phyloP scores from a whole-genome alignment of 2,888 invertebrate species.

The Bimastos eiseni region DNA sequence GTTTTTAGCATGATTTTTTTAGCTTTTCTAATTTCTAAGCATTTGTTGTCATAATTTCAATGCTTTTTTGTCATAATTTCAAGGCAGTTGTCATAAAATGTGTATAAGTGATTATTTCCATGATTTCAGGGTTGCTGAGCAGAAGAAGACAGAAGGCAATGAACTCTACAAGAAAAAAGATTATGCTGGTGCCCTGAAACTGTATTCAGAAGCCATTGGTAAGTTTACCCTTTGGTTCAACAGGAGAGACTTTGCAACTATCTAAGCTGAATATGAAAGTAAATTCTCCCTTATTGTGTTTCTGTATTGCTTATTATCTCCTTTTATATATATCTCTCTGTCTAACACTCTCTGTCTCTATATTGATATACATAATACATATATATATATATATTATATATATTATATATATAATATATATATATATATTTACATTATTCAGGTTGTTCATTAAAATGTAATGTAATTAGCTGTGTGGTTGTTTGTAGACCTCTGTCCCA shows the following conservation, averaged over 20 bases:
- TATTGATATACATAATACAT: too few relatives aligned
- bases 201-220: conserved; percentile 84
- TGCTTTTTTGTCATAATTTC: not conserved
- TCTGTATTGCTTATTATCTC: not conserved
- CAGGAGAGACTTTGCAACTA: too few relatives aligned
- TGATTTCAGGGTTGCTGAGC: conserved; percentile 49
- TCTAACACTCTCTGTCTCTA: too few relatives aligned
- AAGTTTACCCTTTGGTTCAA: conserved; percentile 36
- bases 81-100: not conserved
- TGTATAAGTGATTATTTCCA: not conserved
- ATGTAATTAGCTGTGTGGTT: not conserved
- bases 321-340: too few relatives aligned
- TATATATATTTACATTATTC: too few relatives aligned
- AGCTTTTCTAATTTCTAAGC: not conserved
- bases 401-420: too few relatives aligned
- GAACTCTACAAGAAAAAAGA: conserved; percentile 83
- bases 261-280: too few relatives aligned
- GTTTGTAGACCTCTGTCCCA: conserved; percentile 74
- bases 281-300: not conserved
- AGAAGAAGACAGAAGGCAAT: conserved; percentile 81
- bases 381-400: too few relatives aligned
- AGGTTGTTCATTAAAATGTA: not conserved
- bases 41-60: not conserved
- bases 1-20: not conserved
- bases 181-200: conserved; percentile 80